phyloP scores from a whole-genome alignment of 2,113 vertebrate species.

The Halcyon senegalensis region DNA sequence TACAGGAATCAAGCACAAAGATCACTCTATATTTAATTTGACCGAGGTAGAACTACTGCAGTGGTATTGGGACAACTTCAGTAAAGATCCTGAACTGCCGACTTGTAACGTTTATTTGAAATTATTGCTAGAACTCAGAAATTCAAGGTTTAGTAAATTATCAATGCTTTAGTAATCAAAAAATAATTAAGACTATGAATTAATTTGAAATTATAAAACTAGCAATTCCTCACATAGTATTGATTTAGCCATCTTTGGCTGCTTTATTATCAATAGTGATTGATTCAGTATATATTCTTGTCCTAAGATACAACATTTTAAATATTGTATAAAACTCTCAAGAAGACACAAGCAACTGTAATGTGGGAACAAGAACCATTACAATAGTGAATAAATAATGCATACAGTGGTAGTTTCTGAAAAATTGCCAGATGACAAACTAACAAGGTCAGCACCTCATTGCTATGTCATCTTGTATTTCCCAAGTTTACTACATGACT shows the following conservation, averaged over 20 bases:
- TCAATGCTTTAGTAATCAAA: background rate
- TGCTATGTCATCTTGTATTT: background rate
- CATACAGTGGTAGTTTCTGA: background rate
- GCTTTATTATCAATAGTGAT: background rate
- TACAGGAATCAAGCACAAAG: background rate
- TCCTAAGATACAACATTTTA: background rate
- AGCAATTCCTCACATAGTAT: background rate
- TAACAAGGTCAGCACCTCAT: background rate
- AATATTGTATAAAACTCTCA: background rate
- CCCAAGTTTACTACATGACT: background rate
- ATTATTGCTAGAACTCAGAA: background rate
- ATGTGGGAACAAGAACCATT: background rate
- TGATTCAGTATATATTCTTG: background rate
- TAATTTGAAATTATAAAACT: background rate
- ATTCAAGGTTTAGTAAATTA: background rate
- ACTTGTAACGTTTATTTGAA: background rate
- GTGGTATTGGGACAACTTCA: background rate
- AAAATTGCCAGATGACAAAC: constrained; percentile 2
- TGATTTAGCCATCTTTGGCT: background rate
- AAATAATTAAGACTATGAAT: background rate
- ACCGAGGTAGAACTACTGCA: background rate
- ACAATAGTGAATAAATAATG: background rate
- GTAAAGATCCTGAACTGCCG: background rate
- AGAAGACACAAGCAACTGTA: background rate
- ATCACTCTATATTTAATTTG: background rate